These are phyloP conservation scores for Lindbergichthys nudifrons DNA, from an alignment of 2,797 vertebrate genomes.

Conservation along the genomic window DNA sequence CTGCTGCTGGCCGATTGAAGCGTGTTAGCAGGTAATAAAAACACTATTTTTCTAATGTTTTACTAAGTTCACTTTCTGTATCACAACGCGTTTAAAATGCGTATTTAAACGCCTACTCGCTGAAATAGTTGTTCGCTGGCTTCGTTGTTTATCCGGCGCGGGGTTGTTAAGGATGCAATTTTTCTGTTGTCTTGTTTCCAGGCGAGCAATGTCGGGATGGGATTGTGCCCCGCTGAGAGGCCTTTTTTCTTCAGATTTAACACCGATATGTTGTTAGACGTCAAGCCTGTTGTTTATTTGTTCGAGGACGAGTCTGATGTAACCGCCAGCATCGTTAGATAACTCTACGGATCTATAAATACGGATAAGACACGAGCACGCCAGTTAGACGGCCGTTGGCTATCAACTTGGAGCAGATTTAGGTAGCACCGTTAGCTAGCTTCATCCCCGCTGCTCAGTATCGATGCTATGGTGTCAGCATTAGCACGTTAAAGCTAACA, in stretches of 20 bases:
- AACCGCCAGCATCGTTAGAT: background rate
- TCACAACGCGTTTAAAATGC: background rate
- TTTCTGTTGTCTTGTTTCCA: constrained; percentile 80
- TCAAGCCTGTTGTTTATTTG: constrained; percentile 13
- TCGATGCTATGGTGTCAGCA: constrained; percentile 40
- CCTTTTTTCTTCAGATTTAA: constrained; percentile 65
- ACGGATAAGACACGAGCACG: background rate
- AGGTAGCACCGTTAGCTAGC: constrained; percentile 71
- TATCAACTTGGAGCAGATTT: constrained; percentile 56
- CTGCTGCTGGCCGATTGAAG: constrained; percentile 85
- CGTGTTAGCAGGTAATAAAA: constrained; percentile 88
- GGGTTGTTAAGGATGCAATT: constrained; percentile 54
- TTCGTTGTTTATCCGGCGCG: background rate
- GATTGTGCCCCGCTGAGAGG: constrained; percentile 74
- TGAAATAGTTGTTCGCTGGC: background rate
- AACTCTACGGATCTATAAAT: background rate
- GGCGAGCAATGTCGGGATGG: constrained; percentile 79
- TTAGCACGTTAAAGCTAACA: constrained; percentile 67
- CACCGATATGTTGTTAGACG: constrained; percentile 48
- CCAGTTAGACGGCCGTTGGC: constrained; percentile 20
- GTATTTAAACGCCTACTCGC: background rate
- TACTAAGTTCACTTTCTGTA: constrained; percentile 10
- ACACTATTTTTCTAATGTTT: constrained; percentile 57
- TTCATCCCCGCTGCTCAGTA: constrained; percentile 35
- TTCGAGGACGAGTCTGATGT: background rate